These are phyloP conservation scores for Oenanthe oenanthe DNA, from an alignment of 2,113 vertebrate species.

Conservation along the genomic window DNA sequence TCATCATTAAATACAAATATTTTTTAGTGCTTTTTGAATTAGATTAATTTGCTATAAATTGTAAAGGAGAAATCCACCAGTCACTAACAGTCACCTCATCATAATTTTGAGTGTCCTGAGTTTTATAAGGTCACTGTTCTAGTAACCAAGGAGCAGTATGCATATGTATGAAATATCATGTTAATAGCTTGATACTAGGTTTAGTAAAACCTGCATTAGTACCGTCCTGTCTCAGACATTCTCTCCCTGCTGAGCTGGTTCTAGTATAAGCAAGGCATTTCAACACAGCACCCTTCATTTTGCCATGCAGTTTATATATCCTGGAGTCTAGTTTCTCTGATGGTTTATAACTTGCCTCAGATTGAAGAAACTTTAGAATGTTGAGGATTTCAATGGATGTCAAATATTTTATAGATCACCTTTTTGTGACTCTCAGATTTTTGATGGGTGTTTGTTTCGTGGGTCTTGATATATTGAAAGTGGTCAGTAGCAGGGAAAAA, in stretches of 20 bases:
- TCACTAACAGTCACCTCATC: background rate
- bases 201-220: background rate
- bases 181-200: background rate
- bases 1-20: background rate
- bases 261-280: background rate
- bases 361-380: background rate
- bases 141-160: background rate
- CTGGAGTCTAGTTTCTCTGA: background rate
- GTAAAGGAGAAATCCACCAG: background rate
- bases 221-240: background rate
- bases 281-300: background rate
- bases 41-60: background rate
- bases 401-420: background rate
- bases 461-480: background rate
- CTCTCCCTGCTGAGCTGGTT: background rate
- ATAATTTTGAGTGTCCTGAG: background rate
- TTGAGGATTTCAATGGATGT: background rate
- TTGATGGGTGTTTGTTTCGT: background rate
- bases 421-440: background rate
- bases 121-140: background rate
- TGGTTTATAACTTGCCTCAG: background rate
- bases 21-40: background rate
- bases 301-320: background rate
- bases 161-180: accelerated
- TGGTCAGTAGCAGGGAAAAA: background rate